Conservation (phyloP, 2,797 vertebrate species). For the Lerista edwardsae region DNA sequence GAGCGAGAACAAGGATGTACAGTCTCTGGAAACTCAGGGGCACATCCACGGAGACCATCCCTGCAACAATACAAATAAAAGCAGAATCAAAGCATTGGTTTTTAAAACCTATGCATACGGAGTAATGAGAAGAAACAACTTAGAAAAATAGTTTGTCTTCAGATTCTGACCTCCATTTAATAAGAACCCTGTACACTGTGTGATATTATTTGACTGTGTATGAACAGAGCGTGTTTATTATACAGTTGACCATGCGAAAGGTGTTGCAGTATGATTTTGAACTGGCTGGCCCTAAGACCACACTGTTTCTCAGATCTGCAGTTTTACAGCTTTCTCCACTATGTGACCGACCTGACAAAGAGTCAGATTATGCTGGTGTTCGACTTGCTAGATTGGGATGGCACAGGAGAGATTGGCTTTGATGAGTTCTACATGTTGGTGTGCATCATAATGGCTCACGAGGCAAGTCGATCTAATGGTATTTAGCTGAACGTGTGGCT, state of each 20-base stretch:
- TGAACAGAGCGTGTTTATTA: background rate
- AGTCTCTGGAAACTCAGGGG: no score
- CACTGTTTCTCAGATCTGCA: conserved; percentile 57
- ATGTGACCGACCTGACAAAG: conserved; percentile 40
- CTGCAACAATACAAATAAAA: no score
- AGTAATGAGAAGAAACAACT: background rate
- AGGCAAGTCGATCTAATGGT: conserved; percentile 37
- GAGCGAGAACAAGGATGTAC: no score
- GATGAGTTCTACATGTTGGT: conserved; percentile 65
- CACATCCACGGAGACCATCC: no score
- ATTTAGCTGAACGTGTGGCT: background rate
- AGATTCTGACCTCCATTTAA: background rate
- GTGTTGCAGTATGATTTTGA: conserved; percentile 6
- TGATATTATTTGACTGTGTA: background rate
- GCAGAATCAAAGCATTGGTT: no score
- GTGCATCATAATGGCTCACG: conserved; percentile 64
- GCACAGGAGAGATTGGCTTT: conserved; percentile 60
- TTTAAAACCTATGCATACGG: no score
- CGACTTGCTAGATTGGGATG: conserved; percentile 58
- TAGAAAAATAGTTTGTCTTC: background rate
- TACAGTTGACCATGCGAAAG: background rate
- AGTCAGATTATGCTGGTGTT: conserved; percentile 63
- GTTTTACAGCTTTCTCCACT: conserved; percentile 68
- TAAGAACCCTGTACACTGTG: background rate
- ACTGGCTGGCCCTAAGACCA: background rate